Base-by-base conservation (phyloP, 2,797 vertebrate species). In the Etheostoma nigrum region DNA sequence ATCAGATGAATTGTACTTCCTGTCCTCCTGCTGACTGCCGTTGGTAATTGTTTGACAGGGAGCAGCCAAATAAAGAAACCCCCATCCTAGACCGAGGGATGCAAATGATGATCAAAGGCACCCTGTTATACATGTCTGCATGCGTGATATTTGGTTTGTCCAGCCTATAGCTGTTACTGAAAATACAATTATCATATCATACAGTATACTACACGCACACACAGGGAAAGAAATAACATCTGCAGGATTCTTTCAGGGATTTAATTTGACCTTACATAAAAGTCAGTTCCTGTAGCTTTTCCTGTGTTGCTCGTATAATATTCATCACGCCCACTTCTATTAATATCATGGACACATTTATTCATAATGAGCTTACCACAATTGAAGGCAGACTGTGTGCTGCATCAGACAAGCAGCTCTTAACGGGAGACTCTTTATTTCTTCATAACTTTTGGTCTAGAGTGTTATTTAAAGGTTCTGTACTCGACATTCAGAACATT, bases 21-120 rank as follows among this genome's bases (percentile, higher is more conserved):
- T 88, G 87, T 82, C 51, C 68, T 75, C 81, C 87, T 42, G 59
- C 75, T 67, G 64, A 58, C 72, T 49, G 53, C 9, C 27, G 23
- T 63, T 55, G 76, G 75, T 89, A 85, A 88, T 82, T 81, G 78
- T 86, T 88, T 92, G 47, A 30, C 72, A 81, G 72, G 75, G 60
- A 69, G 55, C 82, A 70, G 86, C 84, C 82, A 90, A 85, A 57
- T 74, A 44, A 84, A 85, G 72, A 60, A 79, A 66, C 64, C 70
- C 52, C 88, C 79, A 79, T 77, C 81, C 86, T 85, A 44, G 72
- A 78, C 13, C 0, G 8, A 65, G 57, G 36, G 58, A 72, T 55
- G 55, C n/a, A 62, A 73, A 81, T 23, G 1, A 65, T 52, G 36
- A 27, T 66, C 27, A 67, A 48, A 59, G 16, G 42, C 54, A 53